A percentile compares a stretch with the other conserved stretches of the same genome.
phyloP scores from a whole-genome alignment of 2,797 vertebrate genomes.

The Lerista edwardsae region DNA sequence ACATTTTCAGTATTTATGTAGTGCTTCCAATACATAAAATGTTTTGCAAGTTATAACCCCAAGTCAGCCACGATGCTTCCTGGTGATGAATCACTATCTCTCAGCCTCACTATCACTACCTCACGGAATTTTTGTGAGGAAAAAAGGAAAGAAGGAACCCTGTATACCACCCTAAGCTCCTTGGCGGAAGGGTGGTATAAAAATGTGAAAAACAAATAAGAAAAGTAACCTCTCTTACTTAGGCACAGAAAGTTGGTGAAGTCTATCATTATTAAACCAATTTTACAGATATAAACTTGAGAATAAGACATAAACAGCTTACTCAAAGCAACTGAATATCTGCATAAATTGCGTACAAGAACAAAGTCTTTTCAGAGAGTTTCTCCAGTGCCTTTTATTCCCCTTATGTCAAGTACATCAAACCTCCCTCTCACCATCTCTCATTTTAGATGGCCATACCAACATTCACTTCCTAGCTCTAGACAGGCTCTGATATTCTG shows the following conservation, averaged over 20 bases:
- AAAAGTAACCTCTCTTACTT: background rate
- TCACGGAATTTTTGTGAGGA: too few species aligned
- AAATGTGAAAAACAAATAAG: too few species aligned
- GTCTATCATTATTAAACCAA: background rate
- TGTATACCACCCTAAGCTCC: too few species aligned
- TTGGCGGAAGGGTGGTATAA: too few species aligned
- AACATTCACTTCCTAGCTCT: accelerated
- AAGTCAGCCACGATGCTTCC: too few species aligned
- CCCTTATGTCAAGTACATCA: background rate
- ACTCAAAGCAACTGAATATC: background rate
- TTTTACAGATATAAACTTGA: background rate
- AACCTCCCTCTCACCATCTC: background rate
- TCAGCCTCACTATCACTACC: too few species aligned
- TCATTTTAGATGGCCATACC: background rate
- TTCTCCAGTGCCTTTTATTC: conserved; percentile 5
- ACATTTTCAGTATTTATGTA: background rate
- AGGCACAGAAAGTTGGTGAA: background rate
- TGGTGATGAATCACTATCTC: too few species aligned
- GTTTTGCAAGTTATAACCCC: background rate
- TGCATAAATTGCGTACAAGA: background rate
- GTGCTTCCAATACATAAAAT: background rate
- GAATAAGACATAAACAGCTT: background rate
- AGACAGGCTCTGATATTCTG: background rate
- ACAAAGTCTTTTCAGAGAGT: background rate
- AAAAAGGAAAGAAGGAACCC: too few species aligned